phyloP scores from a whole-genome alignment of 2,888 invertebrate species.

The Auanema freiburgensis region DNA sequence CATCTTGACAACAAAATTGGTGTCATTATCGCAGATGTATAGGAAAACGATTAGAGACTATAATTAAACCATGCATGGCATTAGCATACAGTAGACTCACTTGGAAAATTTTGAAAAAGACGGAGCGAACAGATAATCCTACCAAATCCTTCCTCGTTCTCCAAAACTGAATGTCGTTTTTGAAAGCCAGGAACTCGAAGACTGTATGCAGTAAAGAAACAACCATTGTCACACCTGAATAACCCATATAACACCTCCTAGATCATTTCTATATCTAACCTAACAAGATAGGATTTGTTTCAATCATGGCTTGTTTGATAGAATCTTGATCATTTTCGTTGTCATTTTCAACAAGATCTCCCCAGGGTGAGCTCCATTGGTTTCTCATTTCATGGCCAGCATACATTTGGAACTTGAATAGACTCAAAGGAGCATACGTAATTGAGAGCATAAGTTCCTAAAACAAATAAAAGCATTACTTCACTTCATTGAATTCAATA shows the following conservation, averaged over 20 bases:
- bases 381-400: constrained; percentile 76
- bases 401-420: constrained; percentile 98
- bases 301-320: constrained; percentile 82
- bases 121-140: constrained; percentile 86
- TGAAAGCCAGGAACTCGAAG: constrained; percentile 97
- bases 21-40: constrained; percentile 97
- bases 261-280: constrained; percentile 65
- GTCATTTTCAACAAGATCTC: constrained; percentile 67
- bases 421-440: constrained; percentile 78
- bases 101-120: constrained; percentile 92
- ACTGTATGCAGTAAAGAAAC: constrained; percentile 94
- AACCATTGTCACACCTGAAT: constrained; percentile 76
- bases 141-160: constrained; percentile 93
- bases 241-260: neutral
- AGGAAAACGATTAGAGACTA: constrained; percentile 91
- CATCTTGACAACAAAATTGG: constrained; percentile 88
- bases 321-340: constrained; percentile 73
- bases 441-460: constrained; percentile 65
- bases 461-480: neutral
- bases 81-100: constrained; percentile 11
- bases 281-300: constrained; percentile 92
- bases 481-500: neutral
- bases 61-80: constrained; percentile 8
- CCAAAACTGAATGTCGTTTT: constrained; percentile 99
- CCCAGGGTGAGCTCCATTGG: constrained; percentile 59